Conservation (phyloP, 2,888 invertebrate species). For the Melinopterus prodromus region DNA sequence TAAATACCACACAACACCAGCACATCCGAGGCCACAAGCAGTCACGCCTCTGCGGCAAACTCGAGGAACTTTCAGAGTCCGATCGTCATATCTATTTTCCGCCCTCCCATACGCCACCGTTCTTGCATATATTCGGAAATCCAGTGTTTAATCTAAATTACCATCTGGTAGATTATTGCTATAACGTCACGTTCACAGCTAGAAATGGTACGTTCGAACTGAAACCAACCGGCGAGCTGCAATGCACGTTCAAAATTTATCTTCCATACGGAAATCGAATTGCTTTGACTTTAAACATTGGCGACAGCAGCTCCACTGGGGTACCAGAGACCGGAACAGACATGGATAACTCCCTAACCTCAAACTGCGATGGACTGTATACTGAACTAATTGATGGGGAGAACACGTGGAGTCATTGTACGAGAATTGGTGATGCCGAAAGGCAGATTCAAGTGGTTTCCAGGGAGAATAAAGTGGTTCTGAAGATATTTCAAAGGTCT, state of each 20-base stretch:
- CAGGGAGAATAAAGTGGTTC: conserved; percentile 64
- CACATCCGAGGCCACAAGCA: conserved; percentile 53
- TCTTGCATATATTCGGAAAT: conserved; percentile 68
- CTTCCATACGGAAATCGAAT: conserved; percentile 76
- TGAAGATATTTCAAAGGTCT: conserved; percentile 53
- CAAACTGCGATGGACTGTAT: conserved; percentile 66
- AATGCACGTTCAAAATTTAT: conserved; percentile 75
- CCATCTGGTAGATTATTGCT: conserved; percentile 76
- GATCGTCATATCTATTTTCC: conserved; percentile 71
- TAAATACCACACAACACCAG: conserved; percentile 53
- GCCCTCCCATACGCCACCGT: conserved; percentile 60
- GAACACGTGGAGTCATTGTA: conserved; percentile 69
- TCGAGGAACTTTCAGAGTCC: conserved; percentile 70
- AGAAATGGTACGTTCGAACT: conserved; percentile 73
- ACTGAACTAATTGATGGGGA: conserved; percentile 67
- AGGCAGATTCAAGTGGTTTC: conserved; percentile 69
- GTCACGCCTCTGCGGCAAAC: conserved; percentile 71
- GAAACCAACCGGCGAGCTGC: conserved; percentile 66
- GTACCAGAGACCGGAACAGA: conserved; percentile 41
- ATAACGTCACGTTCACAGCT: conserved; percentile 71
- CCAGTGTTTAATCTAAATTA: conserved; percentile 74
- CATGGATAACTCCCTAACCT: conserved; percentile 54
- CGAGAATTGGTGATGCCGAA: conserved; percentile 66
- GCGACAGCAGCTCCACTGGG: conserved; percentile 53
- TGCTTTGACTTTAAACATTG: conserved; percentile 69